These are phyloP conservation scores for Bombus sibiricus DNA, from an alignment of 1,140 invertebrate species.

Conservation along the genomic window DNA sequence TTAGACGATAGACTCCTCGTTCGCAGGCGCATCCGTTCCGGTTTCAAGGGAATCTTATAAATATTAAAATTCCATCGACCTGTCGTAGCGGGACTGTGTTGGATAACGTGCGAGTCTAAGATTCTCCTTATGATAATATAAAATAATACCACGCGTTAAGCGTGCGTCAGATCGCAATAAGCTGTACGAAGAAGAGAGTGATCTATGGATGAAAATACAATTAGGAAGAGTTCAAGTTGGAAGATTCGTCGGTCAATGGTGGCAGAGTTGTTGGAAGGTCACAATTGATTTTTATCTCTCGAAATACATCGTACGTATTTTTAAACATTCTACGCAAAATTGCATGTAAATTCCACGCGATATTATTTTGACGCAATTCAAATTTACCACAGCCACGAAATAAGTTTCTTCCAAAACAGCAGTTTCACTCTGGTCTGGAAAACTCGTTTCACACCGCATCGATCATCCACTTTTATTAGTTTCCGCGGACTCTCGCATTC, in stretches of 20 bases:
- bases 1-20: background rate
- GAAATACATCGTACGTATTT: too few relatives aligned
- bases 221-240: too few relatives aligned
- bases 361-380: background rate
- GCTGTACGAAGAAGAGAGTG: background rate
- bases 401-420: background rate
- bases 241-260: too few relatives aligned
- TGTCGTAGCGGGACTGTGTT: background rate
- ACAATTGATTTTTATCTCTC: too few relatives aligned
- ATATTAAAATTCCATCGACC: background rate
- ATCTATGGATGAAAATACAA: background rate
- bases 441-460: background rate
- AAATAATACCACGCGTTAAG: background rate
- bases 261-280: too few relatives aligned
- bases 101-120: background rate
- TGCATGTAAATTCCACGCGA: background rate
- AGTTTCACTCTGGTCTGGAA: background rate
- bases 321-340: too few relatives aligned
- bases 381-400: background rate
- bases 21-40: slow-evolving; percentile 22
- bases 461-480: background rate
- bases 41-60: background rate
- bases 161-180: background rate
- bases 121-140: background rate
- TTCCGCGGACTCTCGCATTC: background rate